These are phyloP conservation scores for Fistularia commersonii DNA, from an alignment of 2,797 vertebrate genomes.

Conservation along the genomic window DNA sequence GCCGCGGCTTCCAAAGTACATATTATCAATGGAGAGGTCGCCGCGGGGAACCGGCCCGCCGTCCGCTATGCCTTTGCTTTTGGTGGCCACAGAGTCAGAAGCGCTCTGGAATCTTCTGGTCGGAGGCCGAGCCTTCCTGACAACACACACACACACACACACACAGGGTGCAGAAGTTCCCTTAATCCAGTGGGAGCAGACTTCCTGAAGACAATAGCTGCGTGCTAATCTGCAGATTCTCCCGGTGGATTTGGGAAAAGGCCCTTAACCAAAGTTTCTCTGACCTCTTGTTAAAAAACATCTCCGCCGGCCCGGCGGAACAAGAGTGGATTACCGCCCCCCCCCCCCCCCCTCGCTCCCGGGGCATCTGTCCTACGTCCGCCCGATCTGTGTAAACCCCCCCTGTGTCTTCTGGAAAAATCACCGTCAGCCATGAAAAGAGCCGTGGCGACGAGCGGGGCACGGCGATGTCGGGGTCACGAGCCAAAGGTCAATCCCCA, in stretches of 20 bases:
- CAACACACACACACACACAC: conserved; percentile 26
- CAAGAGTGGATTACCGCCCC: conserved; percentile 34
- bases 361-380: too few species aligned
- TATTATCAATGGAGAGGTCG: conserved; percentile 76
- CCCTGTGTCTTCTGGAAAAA: conserved; percentile 34
- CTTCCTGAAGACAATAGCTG: conserved; percentile 74
- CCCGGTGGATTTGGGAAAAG: conserved; percentile 69
- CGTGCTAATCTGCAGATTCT: conserved; percentile 71
- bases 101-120: conserved; percentile 74
- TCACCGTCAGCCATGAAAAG: conserved; percentile 45
- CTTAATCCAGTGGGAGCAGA: conserved; percentile 66
- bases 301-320: conserved; percentile 44
- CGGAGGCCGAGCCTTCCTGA: conserved; percentile 59
- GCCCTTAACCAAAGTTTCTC: conserved; percentile 62
- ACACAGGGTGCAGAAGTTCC: conserved; percentile 44
- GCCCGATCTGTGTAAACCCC: too few species aligned
- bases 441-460: conserved; percentile 51
- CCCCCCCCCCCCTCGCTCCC: conserved; percentile 45
- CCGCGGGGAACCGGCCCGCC: conserved; percentile 57
- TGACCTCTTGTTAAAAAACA: conserved; percentile 72
- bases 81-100: conserved; percentile 68
- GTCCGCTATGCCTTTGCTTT: conserved; percentile 54
- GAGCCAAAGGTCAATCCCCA: conserved; percentile 75
- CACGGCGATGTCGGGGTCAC: conserved; percentile 49
- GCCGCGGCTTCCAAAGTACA: conserved; percentile 74